Evolutionary conservation across 2,797 vertebrate species (phyloP), one percentile per base, ranked within the genome.

Genomic region (Hippopotamyrus pictus): DNA sequence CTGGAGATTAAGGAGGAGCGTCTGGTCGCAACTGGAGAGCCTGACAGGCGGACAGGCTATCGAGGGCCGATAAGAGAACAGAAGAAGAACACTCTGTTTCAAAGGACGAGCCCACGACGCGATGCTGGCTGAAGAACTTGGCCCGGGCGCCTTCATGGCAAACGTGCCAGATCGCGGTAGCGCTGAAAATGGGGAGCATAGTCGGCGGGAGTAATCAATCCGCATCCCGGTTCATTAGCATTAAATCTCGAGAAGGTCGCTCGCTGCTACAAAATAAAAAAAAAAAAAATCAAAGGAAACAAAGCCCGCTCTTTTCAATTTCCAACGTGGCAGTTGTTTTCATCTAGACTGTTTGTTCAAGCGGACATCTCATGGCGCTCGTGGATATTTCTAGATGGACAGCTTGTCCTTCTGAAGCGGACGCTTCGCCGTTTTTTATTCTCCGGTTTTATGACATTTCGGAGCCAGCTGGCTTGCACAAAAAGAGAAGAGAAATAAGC

Each of bases 401-500:
- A 93, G 92, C 92, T 93, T 93, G 92, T 93, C 90, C 91, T 90
- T 90, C 89, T 90, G 91, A 92, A 92, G 90, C 91, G 87, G 19
- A 57, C 82, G 88, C 91, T 88, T 90, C 86, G 88, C 90, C 53
- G 84, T 90, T 89, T 90, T 91, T 92, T 92, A 89, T 90, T 87
- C 90, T 86, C 87, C 89, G 90, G 91, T 92, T 93, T 92, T 92
- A 90, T 88, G 91, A 91, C 89, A 85, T 92, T 90, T 91, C 87
- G 0, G 93, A 93, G 93, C 93, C 93, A 94, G 93, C 93, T 94
- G 93, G 93, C 93, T 93, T 87, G 88, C 29, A 57, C 91, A 92
- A 90, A 93, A 92, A 94, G 93, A 91, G 91, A 90, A 91, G 89
- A 88, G 91, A 93, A 91, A 91, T 93, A 93, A 94, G 92, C 92